These are phyloP conservation scores for Festucalex cinctus DNA, from an alignment of 2,113 vertebrate species.

Conservation along the genomic window DNA sequence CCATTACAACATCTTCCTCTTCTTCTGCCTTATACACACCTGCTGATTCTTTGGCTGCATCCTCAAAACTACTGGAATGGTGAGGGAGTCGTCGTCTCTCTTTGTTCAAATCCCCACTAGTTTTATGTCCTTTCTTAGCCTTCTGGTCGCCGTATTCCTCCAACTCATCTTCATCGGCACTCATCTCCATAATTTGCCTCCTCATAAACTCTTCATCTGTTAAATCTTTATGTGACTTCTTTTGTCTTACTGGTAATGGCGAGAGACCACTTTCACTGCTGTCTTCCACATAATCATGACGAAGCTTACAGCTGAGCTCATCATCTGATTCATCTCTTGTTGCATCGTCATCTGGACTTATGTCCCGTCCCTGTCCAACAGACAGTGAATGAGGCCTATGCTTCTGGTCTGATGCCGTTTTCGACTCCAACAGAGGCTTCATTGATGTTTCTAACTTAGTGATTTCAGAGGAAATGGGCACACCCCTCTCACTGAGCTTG, in stretches of 20 bases:
- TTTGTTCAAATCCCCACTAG: conserved; percentile 79
- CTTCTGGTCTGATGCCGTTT: conserved; percentile 55
- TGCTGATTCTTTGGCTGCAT: conserved; percentile 77
- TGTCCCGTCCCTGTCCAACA: conserved; percentile 82
- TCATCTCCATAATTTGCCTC: conserved; percentile 96
- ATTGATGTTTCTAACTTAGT: conserved; percentile 89
- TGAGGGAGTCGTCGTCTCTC: conserved; percentile 84
- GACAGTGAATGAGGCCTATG: conserved; percentile 88
- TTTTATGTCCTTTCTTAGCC: conserved; percentile 78
- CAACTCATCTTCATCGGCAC: conserved; percentile 91
- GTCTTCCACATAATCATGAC: conserved; percentile 94
- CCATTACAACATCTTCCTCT: conserved; percentile 74
- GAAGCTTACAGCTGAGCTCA: conserved; percentile 91
- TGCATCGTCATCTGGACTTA: conserved; percentile 88
- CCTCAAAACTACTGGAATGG: conserved; percentile 81
- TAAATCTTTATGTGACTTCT: conserved; percentile 75
- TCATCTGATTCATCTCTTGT: conserved; percentile 84
- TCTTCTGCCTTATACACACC: conserved; percentile 60
- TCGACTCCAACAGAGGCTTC: conserved; percentile 84
- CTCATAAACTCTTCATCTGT: conserved; percentile 97
- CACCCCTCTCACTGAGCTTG: conserved; percentile 83
- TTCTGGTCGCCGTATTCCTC: conserved; percentile 75
- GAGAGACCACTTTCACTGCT: conserved; percentile 94
- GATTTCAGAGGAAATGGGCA: conserved; percentile 86
- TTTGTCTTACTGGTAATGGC: conserved; percentile 79